Base-by-base conservation (phyloP, 2,888 invertebrate genomes). In the Bugulina stolonifera region DNA sequence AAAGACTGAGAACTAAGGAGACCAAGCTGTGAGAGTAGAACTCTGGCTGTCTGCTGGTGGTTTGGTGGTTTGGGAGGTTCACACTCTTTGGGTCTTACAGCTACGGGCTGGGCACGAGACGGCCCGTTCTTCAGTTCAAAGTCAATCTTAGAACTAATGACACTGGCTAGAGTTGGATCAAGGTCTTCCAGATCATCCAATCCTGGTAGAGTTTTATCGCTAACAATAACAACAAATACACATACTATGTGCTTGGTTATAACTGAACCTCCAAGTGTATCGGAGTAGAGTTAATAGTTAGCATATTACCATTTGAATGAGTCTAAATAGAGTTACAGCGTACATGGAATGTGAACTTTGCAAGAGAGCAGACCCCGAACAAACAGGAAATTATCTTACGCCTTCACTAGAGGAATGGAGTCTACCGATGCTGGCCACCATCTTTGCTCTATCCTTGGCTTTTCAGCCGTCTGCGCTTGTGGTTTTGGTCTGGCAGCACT, bases 1-100 rank as follows among this genome's bases (percentile, higher is more conserved):
- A 57, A 58, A 43, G 34, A 27, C 32, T 34, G 27, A 35, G 29
- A 25, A 34, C 32, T n/a, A 69, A 75, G 25, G 71, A 54, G 23
- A 0, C 98, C 98, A 84, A 98, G 94, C 85, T 98, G 95, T 1
- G 96, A 94, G 25, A 99, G 87, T 83, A 99, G 94, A 34, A 98
- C 87, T 71, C 98, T 88, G 0, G 97, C 93, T 0, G 97, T 95
- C 86, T 97, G 95, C 82, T 96, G 97, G 82, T 95, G 94, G 73
- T 82, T 77, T 71, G 79, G 79, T n/a, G 81, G 76, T 73, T 80
- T 82, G 77, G 25, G 76, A 76, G 52, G 57, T 69, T 71, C 34
- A 35, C 22, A 69, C 35, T 34, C 52, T 25, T 35, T 14, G 10
- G 58, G 35, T 14, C 43, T 27, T 29, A 1, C 0, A 32, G 57